Evolutionary conservation across 2,888 invertebrate species (phyloP), one percentile per base, ranked within the genome.

Genomic region (Ryuthela nishihirai): DNA sequence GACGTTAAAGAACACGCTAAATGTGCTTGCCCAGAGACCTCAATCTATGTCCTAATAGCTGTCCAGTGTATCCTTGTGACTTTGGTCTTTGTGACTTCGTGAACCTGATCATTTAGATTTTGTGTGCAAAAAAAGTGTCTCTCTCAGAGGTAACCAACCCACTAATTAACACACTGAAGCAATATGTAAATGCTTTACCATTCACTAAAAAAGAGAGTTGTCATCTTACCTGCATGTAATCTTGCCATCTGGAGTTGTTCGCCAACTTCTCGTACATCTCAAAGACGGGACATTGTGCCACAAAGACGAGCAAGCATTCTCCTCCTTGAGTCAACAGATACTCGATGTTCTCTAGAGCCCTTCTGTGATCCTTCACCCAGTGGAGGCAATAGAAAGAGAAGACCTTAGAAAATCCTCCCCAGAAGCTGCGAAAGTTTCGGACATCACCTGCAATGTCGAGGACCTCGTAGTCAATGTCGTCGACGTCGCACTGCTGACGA

Each of bases 321-420:
- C 88, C 88, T 4, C 81, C 82, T 0, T 81, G 80, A 55, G 76
- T 78, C n/a, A 88, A 73, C 46, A 88, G 72, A 29, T 81, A 75
- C 72, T 79, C 81, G 47, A 88, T 82, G 69, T 85, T 85, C 50
- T 75, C 74, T 49, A 85, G 76, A 0, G 83, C 84, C 67, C 77
- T 85, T 85, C 81, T 79, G 72, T 85, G 83, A 69, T 87, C 80
- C 65, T 81, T 80, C 26, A 88, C 81, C 88, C 88, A 88, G 69
- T 88, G 87, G 3, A 89, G 75, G 61, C 86, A 83, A 71, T 87
- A 87, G 71, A 88, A 87, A 0, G 88, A 88, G 47, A 86, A 82
- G 17, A 62, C 36, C 35, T 49, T 53, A 5, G 48, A 35, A 41
- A 62, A 62, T 1, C 35, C 35, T 2, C 62, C 62, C 62, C 62